A percentile compares a stretch with the other conserved stretches of the same genome.
These are phyloP conservation scores for Sphaeridia pumilis DNA, from an alignment of 2,888 invertebrate genomes.

Conservation along the genomic window DNA sequence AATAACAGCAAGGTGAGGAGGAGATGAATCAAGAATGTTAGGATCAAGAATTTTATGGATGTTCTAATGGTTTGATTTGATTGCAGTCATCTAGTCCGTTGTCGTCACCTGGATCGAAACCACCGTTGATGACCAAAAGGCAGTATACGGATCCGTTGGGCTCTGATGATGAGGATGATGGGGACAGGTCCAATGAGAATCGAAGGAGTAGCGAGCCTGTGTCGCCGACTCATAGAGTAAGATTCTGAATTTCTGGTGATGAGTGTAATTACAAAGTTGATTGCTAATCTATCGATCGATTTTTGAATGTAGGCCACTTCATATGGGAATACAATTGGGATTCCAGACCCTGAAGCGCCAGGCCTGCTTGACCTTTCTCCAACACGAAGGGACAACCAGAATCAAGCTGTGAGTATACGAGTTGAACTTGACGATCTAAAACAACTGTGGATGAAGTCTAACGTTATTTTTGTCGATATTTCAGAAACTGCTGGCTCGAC, in stretches of 20 bases:
- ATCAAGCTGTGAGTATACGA: constrained; percentile 26
- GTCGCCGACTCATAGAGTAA: constrained; percentile 27
- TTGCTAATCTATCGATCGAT: not conserved
- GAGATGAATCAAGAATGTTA: too few relatives aligned
- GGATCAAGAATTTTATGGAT: not conserved
- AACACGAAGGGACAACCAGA: constrained; percentile 35
- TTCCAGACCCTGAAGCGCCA: constrained; percentile 32
- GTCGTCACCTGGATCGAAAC: constrained; percentile 19
- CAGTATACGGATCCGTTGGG: constrained; percentile 81
- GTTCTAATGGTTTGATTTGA: not conserved
- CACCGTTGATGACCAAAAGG: constrained; percentile 63
- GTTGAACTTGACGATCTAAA: too few relatives aligned
- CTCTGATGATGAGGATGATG: constrained; percentile 66
- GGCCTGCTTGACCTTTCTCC: constrained; percentile 38
- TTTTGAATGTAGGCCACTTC: constrained; percentile 19
- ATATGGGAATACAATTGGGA: constrained; percentile 26
- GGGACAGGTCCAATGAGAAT: constrained; percentile 18
- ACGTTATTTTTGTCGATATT: constrained; percentile 29
- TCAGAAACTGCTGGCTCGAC: constrained; percentile 63
- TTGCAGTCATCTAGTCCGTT: constrained; percentile 17
- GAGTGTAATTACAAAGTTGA: not conserved
- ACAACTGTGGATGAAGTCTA: too few relatives aligned
- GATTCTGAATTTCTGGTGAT: too few relatives aligned
- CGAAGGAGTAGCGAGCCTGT: constrained; percentile 31
- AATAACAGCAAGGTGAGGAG: constrained; percentile 30